Evolutionary conservation across 2,797 vertebrate species (phyloP), one percentile per base, ranked within the genome.

Genomic region (Todus mexicanus): DNA sequence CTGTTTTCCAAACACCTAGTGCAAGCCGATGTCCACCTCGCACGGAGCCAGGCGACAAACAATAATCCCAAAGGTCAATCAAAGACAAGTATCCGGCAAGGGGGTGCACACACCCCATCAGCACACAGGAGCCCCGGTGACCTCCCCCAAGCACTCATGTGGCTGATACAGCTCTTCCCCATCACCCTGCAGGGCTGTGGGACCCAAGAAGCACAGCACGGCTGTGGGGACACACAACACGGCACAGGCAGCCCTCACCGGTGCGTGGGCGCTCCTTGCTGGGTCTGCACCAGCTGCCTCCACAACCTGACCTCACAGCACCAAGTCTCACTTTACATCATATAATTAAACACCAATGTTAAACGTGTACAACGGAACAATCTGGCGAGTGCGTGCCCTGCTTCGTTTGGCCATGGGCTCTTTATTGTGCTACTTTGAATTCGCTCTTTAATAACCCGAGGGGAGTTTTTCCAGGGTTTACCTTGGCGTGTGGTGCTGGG

Each of bases 11-110:
- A 73, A 25, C 38, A 35, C 8, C 4, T 64, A 37, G 56, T 72
- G 17, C 54, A 38, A 47, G 38, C 47, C 2, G 3, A 8, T 4
- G 4, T 11, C 33, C 1, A 4, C n/a, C 43, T 59, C 2, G 1
- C 59, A 18, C 5, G 0, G 0, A 63, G 35, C 40, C 59, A 70
- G 60, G 48, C 1, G 0, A 11, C 54, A 54, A 61, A 12, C 38
- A n/a, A 2, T 12, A 56, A 7, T 35, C 20, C 75, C 70, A 48
- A 59, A 60, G 22, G 47, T 57, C 9, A 18, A 47, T 37, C 50
- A 91, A 80, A 69, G 45, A 64, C 29, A 89, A 13, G 22, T 51
- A 9, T 33, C 22, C 42, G 71, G 45, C 0, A 0, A 73, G 26
- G 29, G 40, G 29, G 31, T 0, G 3, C 50, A 8, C 38, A 15